Percentiles rank a stretch among this genome's conserved stretches.
These are phyloP conservation scores for Serrognathus titanus DNA, from an alignment of 2,888 invertebrate genomes.

Conservation along the genomic window DNA sequence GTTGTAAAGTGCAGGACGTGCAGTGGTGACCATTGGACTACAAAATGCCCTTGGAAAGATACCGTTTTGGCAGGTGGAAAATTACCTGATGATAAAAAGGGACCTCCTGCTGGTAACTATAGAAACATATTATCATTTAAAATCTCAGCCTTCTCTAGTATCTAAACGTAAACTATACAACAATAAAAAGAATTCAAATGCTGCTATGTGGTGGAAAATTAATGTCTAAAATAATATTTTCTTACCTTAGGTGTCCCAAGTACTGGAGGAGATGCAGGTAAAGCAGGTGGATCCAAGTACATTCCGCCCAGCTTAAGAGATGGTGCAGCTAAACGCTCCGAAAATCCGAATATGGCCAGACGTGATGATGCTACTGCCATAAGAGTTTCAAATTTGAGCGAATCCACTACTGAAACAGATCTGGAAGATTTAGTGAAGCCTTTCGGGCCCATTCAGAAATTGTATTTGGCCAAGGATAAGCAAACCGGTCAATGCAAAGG, in stretches of 20 bases:
- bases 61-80: slow-evolving; percentile 71
- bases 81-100: slow-evolving; percentile 55
- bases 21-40: slow-evolving; percentile 97
- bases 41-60: slow-evolving; percentile 97
- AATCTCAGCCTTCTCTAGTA: no score
- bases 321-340: slow-evolving; percentile 69
- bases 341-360: slow-evolving; percentile 62
- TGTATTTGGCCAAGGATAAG: slow-evolving; percentile 95
- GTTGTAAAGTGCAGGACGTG: slow-evolving; percentile 86
- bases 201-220: no score
- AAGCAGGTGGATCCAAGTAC: slow-evolving; percentile 63
- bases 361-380: slow-evolving; percentile 88
- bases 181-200: no score
- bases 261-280: slow-evolving; percentile 27
- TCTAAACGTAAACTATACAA: no score
- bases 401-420: slow-evolving; percentile 92
- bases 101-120: slow-evolving; percentile 39
- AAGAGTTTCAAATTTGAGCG: slow-evolving; percentile 94
- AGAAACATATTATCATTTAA: background rate
- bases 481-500: slow-evolving; percentile 86
- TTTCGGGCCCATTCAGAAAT: slow-evolving; percentile 89
- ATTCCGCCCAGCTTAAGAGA: slow-evolving; percentile 88
- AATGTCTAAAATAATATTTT: background rate
- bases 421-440: slow-evolving; percentile 92
- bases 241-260: slow-evolving; percentile 19